A percentile compares a stretch with the other conserved stretches of the same genome.
Conservation (phyloP, 92 coral and sea anemone species). For the Isaurus tuberculatus region DNA sequence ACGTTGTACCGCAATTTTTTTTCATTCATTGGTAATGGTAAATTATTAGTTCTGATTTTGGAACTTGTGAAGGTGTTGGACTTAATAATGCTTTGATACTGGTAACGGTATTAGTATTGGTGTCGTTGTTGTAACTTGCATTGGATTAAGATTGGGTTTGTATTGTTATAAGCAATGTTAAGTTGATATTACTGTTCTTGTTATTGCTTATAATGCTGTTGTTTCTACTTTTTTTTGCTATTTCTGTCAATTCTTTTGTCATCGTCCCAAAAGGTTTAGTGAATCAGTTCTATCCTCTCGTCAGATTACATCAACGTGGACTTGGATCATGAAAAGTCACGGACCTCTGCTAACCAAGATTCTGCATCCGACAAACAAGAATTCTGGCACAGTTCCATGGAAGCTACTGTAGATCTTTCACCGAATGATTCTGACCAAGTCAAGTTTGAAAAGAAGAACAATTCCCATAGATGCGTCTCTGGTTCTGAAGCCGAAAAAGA, state of each 20-base stretch:
- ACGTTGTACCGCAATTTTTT: too few species aligned
- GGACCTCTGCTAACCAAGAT: constrained; percentile 3
- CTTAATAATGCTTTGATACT: neutral
- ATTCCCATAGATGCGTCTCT: neutral
- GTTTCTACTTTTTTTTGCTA: neutral
- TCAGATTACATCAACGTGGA: constrained; percentile 41
- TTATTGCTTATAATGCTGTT: neutral
- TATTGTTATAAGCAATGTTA: neutral
- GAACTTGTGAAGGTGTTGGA: neutral
- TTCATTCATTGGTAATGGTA: too few species aligned
- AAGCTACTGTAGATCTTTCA: neutral
- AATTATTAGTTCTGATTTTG: too few species aligned
- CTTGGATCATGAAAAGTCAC: constrained; percentile 26
- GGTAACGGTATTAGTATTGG: neutral
- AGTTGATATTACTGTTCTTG: neutral
- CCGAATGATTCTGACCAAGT: neutral
- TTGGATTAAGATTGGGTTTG: neutral
- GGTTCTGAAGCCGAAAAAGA: constrained; percentile 30
- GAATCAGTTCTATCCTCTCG: neutral
- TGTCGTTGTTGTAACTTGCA: neutral
- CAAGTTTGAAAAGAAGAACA: neutral
- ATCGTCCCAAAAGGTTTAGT: neutral
- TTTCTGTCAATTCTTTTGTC: neutral
- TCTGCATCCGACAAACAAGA: neutral
- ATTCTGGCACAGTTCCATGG: constrained; percentile 24